Evolutionary conservation across 2,888 invertebrate species (phyloP).

Genomic region (Andrena dorsata): DNA sequence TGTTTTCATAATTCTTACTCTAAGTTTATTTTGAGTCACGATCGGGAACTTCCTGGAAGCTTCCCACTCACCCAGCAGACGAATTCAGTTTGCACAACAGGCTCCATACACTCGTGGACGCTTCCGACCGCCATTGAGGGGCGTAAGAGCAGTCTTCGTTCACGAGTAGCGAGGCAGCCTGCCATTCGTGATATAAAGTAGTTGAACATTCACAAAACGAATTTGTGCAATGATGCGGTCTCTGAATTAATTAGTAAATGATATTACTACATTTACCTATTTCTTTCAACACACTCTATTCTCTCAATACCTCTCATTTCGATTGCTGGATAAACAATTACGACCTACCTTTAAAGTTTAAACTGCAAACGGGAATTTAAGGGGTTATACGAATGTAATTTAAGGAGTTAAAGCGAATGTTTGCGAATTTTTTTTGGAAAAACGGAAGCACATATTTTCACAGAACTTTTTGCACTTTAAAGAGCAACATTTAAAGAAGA

Average conservation of each 20-base stretch:
- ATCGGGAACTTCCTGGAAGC: conserved; percentile 25
- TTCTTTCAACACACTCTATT: not conserved
- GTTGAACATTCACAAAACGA: not conserved
- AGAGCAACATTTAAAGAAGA: too few relatives aligned
- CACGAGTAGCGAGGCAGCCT: not conserved
- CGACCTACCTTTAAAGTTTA: not conserved
- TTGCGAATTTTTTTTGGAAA: too few relatives aligned
- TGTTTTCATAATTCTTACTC: conserved; percentile 11
- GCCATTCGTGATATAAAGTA: not conserved
- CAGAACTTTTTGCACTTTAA: too few relatives aligned
- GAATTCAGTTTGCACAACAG: conserved; percentile 32
- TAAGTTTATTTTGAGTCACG: conserved; percentile 30
- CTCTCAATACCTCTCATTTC: too few relatives aligned
- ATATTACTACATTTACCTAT: not conserved
- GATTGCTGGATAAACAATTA: not conserved
- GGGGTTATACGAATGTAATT: too few relatives aligned
- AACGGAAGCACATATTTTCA: too few relatives aligned
- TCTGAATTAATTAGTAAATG: too few relatives aligned
- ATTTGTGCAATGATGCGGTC: too few relatives aligned
- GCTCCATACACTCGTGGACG: conserved; percentile 31
- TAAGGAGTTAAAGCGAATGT: too few relatives aligned
- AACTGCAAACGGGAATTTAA: not conserved
- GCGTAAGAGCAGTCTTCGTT: conserved; percentile 17
- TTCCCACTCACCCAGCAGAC: conserved; percentile 2
- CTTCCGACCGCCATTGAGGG: conserved; percentile 23